Evolutionary conservation across 2,888 invertebrate genomes (phyloP).

Genomic region (Eupithecia abbreviata): DNA sequence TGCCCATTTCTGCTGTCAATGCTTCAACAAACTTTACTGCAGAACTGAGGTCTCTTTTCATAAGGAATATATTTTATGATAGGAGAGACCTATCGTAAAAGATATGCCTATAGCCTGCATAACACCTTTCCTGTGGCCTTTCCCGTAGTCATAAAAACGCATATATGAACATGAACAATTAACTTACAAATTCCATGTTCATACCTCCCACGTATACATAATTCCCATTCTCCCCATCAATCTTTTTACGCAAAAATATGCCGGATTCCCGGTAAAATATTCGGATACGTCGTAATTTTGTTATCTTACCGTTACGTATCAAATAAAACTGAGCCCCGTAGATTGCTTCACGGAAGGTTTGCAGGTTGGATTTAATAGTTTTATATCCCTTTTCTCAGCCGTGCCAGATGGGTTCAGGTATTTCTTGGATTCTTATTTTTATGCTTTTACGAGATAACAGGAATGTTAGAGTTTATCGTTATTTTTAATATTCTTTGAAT

Average conservation of each 20-base stretch:
- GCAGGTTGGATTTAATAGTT: slow-evolving; percentile 30
- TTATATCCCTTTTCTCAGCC: slow-evolving; percentile 17
- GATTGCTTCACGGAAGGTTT: slow-evolving; percentile 40
- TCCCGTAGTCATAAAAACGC: not conserved
- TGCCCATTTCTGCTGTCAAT: too few relatives aligned
- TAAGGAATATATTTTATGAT: too few relatives aligned
- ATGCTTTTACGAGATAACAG: slow-evolving; percentile 1
- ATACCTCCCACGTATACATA: not conserved
- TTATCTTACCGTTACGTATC: slow-evolving; percentile 45
- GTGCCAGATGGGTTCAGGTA: slow-evolving; percentile 13
- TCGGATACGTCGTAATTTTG: slow-evolving; percentile 45
- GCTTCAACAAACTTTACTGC: too few relatives aligned
- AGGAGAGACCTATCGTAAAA: too few relatives aligned
- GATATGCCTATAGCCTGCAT: too few relatives aligned
- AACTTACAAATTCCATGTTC: not conserved
- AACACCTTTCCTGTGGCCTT: too few relatives aligned
- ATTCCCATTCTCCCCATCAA: slow-evolving; percentile 18
- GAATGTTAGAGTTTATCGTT: not conserved
- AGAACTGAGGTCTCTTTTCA: too few relatives aligned
- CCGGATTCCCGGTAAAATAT: slow-evolving; percentile 43
- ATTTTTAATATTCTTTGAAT: too few relatives aligned
- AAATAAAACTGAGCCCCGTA: slow-evolving; percentile 40
- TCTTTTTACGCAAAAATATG: slow-evolving; percentile 41
- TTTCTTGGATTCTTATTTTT: not conserved
- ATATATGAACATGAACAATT: not conserved